phyloP scores from a whole-genome alignment of 2,113 vertebrate species.

The Carassius auratus region DNA sequence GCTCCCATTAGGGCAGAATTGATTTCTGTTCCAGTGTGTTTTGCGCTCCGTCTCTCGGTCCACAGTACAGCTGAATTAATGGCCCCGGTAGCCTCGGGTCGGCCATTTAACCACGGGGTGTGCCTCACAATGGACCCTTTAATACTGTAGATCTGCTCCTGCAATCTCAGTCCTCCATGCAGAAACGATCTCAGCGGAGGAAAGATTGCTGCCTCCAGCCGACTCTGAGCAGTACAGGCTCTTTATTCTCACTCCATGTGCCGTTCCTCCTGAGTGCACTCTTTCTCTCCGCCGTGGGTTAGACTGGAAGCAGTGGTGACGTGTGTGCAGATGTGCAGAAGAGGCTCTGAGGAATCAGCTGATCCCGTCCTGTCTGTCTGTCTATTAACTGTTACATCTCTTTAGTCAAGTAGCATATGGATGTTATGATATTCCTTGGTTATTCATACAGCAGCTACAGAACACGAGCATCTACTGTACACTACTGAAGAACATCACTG shows the following conservation, averaged over 20 bases:
- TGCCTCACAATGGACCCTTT: constrained; percentile 36
- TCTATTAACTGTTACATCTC: background rate
- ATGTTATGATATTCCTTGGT: no score
- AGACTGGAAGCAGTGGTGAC: background rate
- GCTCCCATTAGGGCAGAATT: constrained; percentile 42
- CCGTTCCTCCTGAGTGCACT: background rate
- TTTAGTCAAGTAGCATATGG: no score
- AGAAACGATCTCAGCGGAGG: constrained; percentile 22
- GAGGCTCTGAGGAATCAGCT: no score
- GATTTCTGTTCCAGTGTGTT: constrained; percentile 47
- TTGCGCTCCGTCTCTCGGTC: background rate
- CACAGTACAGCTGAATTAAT: constrained; percentile 26
- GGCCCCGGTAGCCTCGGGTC: background rate
- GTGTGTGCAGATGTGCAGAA: background rate
- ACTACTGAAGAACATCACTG: no score
- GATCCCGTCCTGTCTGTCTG: no score
- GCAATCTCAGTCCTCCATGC: constrained; percentile 20
- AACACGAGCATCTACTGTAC: background rate
- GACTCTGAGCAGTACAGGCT: no score
- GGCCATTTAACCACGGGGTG: constrained; percentile 48
- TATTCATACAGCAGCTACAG: no score
- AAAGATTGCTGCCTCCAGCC: background rate
- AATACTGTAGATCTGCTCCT: constrained; percentile 35
- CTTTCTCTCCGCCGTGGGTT: background rate
- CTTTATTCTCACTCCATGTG: constrained; percentile 1